Conservation (phyloP, 2,888 invertebrate genomes). For the Amphiduros pacificus region DNA sequence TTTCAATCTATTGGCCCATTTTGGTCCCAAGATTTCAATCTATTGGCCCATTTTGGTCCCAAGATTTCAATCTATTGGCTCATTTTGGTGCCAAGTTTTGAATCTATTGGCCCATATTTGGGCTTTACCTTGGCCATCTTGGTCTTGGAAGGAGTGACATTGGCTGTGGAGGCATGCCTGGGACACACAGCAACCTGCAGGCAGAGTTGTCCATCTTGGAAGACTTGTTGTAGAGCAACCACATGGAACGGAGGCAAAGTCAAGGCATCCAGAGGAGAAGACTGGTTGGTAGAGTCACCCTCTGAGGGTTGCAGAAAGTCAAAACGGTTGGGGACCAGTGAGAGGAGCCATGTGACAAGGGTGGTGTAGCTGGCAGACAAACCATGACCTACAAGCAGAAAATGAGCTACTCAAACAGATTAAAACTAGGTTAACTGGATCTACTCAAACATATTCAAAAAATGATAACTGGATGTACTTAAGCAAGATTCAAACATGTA, state of each 20-base stretch:
- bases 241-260: conserved; percentile 48
- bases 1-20: too few relatives aligned
- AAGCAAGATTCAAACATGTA: too few relatives aligned
- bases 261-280: not conserved
- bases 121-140: conserved; percentile 44
- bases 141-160: conserved; percentile 25
- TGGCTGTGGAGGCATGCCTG: conserved; percentile 35
- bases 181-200: conserved; percentile 48
- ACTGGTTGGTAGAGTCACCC: not conserved
- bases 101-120: too few relatives aligned
- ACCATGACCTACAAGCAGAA: conserved; percentile 34
- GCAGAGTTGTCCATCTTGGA: conserved; percentile 43
- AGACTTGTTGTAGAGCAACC: conserved; percentile 50
- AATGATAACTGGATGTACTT: too few relatives aligned
- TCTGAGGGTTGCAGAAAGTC: conserved; percentile 30
- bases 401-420: too few relatives aligned
- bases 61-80: too few relatives aligned
- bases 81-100: too few relatives aligned
- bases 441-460: too few relatives aligned
- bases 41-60: too few relatives aligned
- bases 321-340: conserved; percentile 48
- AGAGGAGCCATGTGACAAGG: conserved; percentile 49
- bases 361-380: conserved; percentile 49
- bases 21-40: too few relatives aligned
- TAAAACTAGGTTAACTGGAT: too few relatives aligned